A percentile compares a stretch with the other conserved stretches of the same genome.
These are phyloP conservation scores for Chamaetylas fuelleborni DNA, from an alignment of 2,113 vertebrate genomes.

Conservation along the genomic window DNA sequence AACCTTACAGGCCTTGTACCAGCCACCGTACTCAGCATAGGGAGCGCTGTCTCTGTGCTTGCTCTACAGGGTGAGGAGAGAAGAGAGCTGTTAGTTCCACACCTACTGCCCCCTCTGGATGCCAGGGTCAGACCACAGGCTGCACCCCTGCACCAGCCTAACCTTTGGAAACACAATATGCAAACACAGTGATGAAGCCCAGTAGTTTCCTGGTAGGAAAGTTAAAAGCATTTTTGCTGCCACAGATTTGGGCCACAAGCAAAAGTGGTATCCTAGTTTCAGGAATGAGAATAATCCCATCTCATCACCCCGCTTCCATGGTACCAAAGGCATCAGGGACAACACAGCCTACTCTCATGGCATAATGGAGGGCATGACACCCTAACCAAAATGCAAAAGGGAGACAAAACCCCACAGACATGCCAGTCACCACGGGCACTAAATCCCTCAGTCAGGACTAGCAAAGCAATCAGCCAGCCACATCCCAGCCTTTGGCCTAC, in stretches of 20 bases:
- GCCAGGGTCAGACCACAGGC: not conserved
- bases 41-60: constrained; percentile 87
- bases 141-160: not conserved
- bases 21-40: constrained; percentile 94
- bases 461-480: not conserved
- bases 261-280: not conserved
- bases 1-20: constrained; percentile 99
- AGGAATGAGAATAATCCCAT: not conserved
- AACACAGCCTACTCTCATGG: not conserved
- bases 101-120: rapidly evolving
- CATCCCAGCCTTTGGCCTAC: not conserved
- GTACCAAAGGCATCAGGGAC: not conserved
- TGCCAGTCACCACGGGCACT: not conserved
- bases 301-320: not conserved
- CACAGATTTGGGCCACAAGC: not conserved
- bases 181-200: not conserved
- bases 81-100: not conserved
- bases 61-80: constrained; percentile 75
- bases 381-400: not conserved
- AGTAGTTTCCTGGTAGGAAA: not conserved
- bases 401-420: not conserved
- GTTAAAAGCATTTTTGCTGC: not conserved
- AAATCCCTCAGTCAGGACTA: not conserved
- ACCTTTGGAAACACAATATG: not conserved
- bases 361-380: not conserved